phyloP scores from a whole-genome alignment of 2,797 vertebrate species.

The Anabacerthia variegaticeps region DNA sequence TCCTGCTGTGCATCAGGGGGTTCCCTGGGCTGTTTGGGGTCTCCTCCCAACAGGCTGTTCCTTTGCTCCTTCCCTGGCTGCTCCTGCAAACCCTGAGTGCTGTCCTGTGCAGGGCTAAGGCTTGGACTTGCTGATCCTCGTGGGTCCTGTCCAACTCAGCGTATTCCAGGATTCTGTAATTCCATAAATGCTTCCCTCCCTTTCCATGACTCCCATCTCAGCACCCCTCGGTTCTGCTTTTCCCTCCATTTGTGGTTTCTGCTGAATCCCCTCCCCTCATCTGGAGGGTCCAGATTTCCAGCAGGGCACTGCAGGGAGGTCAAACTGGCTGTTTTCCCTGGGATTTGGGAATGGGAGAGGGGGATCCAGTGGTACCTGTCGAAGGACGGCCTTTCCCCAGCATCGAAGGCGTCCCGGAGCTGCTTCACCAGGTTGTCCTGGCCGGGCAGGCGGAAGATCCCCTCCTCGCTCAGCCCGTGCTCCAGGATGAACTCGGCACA shows the following conservation, averaged over 20 bases:
- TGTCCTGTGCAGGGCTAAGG: background rate
- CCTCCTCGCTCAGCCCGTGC: slow-evolving; percentile 88
- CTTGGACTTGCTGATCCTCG: background rate
- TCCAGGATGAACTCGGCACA: slow-evolving; percentile 89
- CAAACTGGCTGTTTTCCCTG: background rate
- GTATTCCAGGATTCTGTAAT: background rate
- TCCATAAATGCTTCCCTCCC: background rate
- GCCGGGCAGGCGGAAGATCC: slow-evolving; percentile 95
- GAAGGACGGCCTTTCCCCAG: slow-evolving; percentile 93
- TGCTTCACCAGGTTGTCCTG: slow-evolving; percentile 94
- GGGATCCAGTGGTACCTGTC: slow-evolving; percentile 74
- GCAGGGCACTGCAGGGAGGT: background rate
- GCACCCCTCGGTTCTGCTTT: background rate
- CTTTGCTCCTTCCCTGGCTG: background rate
- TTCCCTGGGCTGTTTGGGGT: background rate
- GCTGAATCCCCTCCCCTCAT: background rate
- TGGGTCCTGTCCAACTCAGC: background rate
- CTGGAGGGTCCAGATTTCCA: background rate
- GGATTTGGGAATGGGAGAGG: background rate
- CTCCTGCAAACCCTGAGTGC: background rate
- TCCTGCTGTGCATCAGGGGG: background rate
- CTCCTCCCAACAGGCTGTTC: background rate
- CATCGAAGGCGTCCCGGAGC: slow-evolving; percentile 92
- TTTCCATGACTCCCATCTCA: background rate
- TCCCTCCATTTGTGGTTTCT: background rate